Base-by-base conservation (phyloP, 2,888 invertebrate species). In the Troides oblongomaculatus region DNA sequence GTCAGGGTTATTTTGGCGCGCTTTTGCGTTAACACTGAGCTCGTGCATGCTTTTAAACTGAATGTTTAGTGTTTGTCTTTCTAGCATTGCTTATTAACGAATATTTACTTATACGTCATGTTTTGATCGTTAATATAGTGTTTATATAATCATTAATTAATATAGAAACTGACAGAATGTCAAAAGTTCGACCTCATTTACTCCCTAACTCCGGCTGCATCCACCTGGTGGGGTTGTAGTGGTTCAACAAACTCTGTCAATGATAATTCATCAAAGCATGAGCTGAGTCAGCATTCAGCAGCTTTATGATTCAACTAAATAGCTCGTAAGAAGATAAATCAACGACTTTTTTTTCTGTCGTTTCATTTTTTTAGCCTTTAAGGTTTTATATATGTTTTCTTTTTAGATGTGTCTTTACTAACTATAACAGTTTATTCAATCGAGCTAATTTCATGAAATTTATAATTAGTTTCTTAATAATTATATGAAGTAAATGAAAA, bases 181-280 rank as follows among this genome's bases (percentile, higher is more conserved):
- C 53, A 6, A 18, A 43, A 18, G 50, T 39, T 30, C 57, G 64
- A 62, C 64, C 69, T 69, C 65, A 46, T 65, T 69, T 56, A 62
- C 64, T 30, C 69, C 59, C 25, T n/a, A 50, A 18, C 25, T 21
- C 63, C 21, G 25, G 43, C 50, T 60, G 60, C 46, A 39, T 53
- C 61, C 69, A 69, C 57, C 62, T 69, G 66, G 17, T 61, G 59
- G 46, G 60, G 50, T 46, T 50, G 43, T 46, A 62, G 50, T 58
- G 53, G 69, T 69, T 69, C 69, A 69, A 69, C 56, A 69, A 25
- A 69, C 69, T 56, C 30, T 14, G 56, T 56, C 69, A 69, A 69
- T 64, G 62, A 8, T 56, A 57, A 66, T 60, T 50, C 66, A 66
- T 60, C 60, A 66, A 60, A 57, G 64, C n/a, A 18, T 7, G 12